These are phyloP conservation scores for Engystomops pustulosus DNA, from an alignment of 2,113 vertebrate species.

Conservation along the genomic window DNA sequence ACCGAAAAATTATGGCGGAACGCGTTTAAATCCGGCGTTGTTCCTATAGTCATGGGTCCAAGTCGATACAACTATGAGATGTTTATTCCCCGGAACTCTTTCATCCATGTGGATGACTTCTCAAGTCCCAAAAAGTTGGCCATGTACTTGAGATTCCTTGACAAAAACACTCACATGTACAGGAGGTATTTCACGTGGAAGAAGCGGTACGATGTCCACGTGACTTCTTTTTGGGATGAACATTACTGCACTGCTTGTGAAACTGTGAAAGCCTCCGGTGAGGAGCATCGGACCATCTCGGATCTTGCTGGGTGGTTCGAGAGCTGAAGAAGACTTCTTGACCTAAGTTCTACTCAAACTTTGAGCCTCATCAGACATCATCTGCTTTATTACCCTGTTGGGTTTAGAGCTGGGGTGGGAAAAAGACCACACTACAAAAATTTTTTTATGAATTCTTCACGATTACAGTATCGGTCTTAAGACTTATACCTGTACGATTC, in stretches of 20 bases:
- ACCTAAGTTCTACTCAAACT: not conserved
- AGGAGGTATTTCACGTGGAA: conserved; percentile 85
- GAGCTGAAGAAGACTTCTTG: conserved; percentile 63
- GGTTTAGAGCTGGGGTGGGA: not conserved
- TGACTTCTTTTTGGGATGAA: conserved; percentile 83
- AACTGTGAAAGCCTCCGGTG: conserved; percentile 67
- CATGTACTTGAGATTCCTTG: conserved; percentile 82
- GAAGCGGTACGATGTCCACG: conserved; percentile 74
- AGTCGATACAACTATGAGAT: conserved; percentile 87
- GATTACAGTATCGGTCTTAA: not conserved
- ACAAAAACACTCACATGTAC: conserved; percentile 73
- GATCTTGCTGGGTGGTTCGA: conserved; percentile 83
- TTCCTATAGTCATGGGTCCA: conserved; percentile 89
- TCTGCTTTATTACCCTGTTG: not conserved
- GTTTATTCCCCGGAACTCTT: conserved; percentile 84
- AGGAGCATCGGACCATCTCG: conserved; percentile 69
- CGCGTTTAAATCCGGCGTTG: conserved; percentile 78
- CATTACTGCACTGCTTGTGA: conserved; percentile 85
- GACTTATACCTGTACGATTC: no score
- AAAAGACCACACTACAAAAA: conserved; percentile 4
- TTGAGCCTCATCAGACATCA: not conserved
- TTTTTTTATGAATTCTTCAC: not conserved
- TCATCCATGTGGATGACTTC: conserved; percentile 94
- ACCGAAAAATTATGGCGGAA: conserved; percentile 95
- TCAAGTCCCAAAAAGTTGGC: conserved; percentile 77